Evolutionary conservation across 2,888 invertebrate species (phyloP), one percentile per base, ranked within the genome.

Genomic region (Metalampra italica): DNA sequence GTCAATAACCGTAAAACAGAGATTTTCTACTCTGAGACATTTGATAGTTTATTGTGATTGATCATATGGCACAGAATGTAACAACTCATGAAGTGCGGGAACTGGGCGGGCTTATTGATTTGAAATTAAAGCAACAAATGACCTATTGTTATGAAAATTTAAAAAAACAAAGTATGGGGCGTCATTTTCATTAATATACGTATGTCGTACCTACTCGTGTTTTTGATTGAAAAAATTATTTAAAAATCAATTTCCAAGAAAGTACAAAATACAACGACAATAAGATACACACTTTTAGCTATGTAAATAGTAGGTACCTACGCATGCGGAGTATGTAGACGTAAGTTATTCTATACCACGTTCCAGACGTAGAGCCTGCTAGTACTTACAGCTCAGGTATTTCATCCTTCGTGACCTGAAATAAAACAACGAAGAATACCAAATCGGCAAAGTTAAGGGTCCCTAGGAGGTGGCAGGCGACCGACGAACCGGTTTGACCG

Each of bases 371-470:
- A 60, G 63, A 64, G 66, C 63, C 63, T 62, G 62, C 61, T 62
- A 62, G 62, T 54, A 57, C 9, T n/a, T n/a, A 53, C 57, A 63
- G 60, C 55, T 55, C 62, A 59, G 62, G 64, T 64, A 67, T 72
- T 72, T 66, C 67, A 70, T 66, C 63, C 68, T 68, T 68, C 59
- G 74, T 68, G 68, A 71, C 70, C 64, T 64, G 66, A 76, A 79
- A 78, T 68, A 78, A 84, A 81, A 80, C 68, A 67, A 77, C 70
- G 76, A 78, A 75, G 73, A 78, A 77, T 71, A 73, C 72, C 59
- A 76, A 83, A 82, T 81, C 76, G 71, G 72, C 74, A 71, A 79
- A 74, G 78, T 82, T 81, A 80, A 22, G 78, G 77, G 72, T 74
- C 75, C 78, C 80, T 78, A 79, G 75, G 60, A 78, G 76, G 73